Base-by-base conservation (phyloP, 2,888 invertebrate genomes). In the Serripes groenlandicus region DNA sequence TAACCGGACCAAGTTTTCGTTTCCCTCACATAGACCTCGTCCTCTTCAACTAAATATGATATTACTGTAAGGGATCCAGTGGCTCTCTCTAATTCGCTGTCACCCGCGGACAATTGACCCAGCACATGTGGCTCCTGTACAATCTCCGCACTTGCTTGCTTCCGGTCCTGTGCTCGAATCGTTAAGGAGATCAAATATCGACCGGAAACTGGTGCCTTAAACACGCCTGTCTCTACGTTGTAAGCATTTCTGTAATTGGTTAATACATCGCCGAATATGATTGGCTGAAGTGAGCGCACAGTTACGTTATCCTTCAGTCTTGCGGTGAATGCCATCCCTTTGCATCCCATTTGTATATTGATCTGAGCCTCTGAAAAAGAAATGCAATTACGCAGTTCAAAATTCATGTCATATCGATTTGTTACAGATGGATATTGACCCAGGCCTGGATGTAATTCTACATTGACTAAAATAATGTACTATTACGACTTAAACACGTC, bases 61-160 rank as follows among this genome's bases (percentile, higher is more conserved):
- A 82, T 69, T 9, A 75, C 58, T 0, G 82, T 78, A 26, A 82
- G 11, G 3, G 82, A 78, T 5, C 78, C 62, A 21, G 78, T 62
- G 0, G 82, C 75, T 32, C 75, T 56, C 42, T 82, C 82, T 18
- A 78, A 64, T 54, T 82, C 78, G 1, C 56, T 82, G 34, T 82
- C 82, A 30, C 82, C 82, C 1, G 78, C 82, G 0, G 78, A 42
- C 3, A 82, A 21, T 23, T 71, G 71, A 26, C 75, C 82, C 15
- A 82, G 70, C 37, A 75, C 78, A 4, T 35, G 49, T 23, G 71
- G 66, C 58, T 75, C 72, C 1, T 75, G 71, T 0, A 82, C 62
- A 34, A 82, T 78, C 72, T 82, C 82, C 9, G 78, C 82, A 49
- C 82, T 72, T 3, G 69, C 82, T 54, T 75, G 82, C 42, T 78